Conservation (phyloP, 2,888 invertebrate genomes). For the Mesodorylaimus sp. region DNA sequence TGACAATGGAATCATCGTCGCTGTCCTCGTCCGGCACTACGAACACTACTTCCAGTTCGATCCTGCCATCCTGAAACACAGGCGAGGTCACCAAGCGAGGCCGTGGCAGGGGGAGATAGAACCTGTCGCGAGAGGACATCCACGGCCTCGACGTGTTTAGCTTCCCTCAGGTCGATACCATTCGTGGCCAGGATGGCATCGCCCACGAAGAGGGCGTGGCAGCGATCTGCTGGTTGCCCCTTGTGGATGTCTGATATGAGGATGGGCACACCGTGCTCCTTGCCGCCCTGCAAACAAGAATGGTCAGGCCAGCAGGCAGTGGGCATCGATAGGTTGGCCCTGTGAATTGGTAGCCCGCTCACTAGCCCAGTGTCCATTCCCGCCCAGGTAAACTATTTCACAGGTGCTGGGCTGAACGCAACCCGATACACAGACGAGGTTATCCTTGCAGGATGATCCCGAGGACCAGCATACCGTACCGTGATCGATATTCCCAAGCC, state of each 20-base stretch:
- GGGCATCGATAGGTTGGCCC: no score
- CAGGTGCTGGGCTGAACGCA: no score
- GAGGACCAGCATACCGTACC: slow-evolving; percentile 41
- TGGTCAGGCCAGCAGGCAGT: no score
- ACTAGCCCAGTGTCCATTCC: not conserved
- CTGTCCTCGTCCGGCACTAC: slow-evolving; percentile 49
- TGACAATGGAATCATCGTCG: slow-evolving; percentile 34
- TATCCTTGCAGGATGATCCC: no score
- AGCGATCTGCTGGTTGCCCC: slow-evolving; percentile 56
- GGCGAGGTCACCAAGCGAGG: no score
- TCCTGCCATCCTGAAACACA: slow-evolving; percentile 45
- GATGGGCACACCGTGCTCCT: slow-evolving; percentile 68
- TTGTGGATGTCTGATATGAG: slow-evolving; percentile 59
- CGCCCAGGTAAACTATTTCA: no score
- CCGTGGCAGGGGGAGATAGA: no score
- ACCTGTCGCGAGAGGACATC: slow-evolving; percentile 54
- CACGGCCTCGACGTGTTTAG: slow-evolving; percentile 62
- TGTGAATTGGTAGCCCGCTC: no score
- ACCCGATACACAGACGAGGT: no score
- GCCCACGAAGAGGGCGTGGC: slow-evolving; percentile 54
- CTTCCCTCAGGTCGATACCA: slow-evolving; percentile 53
- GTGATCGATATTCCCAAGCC: slow-evolving; percentile 68
- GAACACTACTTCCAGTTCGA: slow-evolving; percentile 56
- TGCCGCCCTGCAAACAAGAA: slow-evolving; percentile 56
- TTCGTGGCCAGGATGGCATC: slow-evolving; percentile 66